phyloP scores from a whole-genome alignment of 2,888 invertebrate genomes.

The Metopia argyrocephala region DNA sequence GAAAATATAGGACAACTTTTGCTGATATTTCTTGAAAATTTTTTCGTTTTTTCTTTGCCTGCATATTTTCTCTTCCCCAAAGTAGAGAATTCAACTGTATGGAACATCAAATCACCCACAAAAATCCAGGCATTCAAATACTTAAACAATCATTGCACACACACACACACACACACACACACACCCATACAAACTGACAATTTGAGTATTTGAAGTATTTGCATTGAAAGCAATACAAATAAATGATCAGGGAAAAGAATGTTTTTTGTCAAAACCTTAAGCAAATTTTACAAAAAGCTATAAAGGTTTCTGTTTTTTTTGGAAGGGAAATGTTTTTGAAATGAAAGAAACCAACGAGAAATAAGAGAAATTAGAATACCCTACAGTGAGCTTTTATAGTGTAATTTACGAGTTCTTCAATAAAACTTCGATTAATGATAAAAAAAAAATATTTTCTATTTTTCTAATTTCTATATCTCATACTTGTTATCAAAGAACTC shows the following conservation, averaged over 20 bases:
- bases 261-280: conserved; percentile 46
- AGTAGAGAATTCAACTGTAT: conserved; percentile 38
- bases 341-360: not conserved
- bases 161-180: not conserved
- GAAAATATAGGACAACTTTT: conserved; percentile 55
- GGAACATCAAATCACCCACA: not conserved
- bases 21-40: conserved; percentile 14
- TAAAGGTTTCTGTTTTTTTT: conserved; percentile 29
- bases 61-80: not conserved
- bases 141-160: not conserved
- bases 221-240: not conserved
- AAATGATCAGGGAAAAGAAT: conserved; percentile 18
- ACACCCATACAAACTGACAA: not conserved
- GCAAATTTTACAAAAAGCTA: conserved; percentile 35
- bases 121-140: conserved; percentile 14
- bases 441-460: not conserved
- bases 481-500: no score
- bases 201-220: conserved; percentile 18
- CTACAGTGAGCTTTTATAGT: no score
- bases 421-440: no score
- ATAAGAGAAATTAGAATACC: no score
- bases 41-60: not conserved
- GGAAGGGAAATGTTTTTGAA: conserved; percentile 6
- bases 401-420: no score
- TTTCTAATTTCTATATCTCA: no score